Conservation (phyloP, 2,113 vertebrate genomes). For the Talpa occidentalis region DNA sequence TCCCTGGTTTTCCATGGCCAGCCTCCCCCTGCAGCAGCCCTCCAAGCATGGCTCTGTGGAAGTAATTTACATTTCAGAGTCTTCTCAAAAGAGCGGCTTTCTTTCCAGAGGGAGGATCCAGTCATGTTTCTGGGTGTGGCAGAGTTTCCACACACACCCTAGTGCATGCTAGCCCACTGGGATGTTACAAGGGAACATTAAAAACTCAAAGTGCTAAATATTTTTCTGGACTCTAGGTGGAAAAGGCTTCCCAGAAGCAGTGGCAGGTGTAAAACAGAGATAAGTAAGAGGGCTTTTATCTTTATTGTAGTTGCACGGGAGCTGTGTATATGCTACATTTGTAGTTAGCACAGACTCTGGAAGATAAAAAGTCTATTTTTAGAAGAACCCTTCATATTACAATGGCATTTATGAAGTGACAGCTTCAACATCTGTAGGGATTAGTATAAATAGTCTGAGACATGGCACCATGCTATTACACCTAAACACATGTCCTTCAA, state of each 20-base stretch:
- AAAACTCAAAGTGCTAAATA: not conserved
- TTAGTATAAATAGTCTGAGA: slow-evolving; percentile 55
- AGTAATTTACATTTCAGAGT: not conserved
- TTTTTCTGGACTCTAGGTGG: not conserved
- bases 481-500: not conserved
- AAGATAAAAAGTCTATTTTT: slow-evolving; percentile 66
- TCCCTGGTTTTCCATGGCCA: not conserved
- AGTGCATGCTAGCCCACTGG: not conserved
- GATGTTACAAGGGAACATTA: not conserved
- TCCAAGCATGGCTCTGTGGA: not conserved
- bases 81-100: not conserved
- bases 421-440: slow-evolving; percentile 49
- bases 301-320: not conserved
- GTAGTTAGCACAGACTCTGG: not conserved
- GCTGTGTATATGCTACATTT: not conserved
- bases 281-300: slow-evolving; percentile 11
- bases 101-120: not conserved
- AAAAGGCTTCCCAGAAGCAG: not conserved
- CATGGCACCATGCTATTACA: not conserved
- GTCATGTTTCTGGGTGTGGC: not conserved
- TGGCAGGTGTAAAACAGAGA: slow-evolving; percentile 32
- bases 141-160: not conserved
- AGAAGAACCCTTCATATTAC: slow-evolving; percentile 55
- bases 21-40: not conserved
- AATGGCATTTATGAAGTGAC: slow-evolving; percentile 39